Evolutionary conservation across 2,797 vertebrate species (phyloP).

Genomic region (Trachurus trachurus): DNA sequence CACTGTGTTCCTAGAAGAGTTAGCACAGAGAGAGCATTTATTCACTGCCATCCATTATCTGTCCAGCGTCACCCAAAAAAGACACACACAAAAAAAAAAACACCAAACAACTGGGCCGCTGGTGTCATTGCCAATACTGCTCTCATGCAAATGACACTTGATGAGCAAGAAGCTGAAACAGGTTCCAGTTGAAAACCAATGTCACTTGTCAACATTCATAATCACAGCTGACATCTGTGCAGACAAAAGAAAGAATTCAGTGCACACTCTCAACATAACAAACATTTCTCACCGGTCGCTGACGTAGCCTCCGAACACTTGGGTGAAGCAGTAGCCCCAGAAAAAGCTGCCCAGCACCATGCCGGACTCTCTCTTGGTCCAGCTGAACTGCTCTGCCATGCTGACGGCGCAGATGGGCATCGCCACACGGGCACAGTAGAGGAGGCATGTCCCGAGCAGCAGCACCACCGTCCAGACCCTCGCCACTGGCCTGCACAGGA

Average conservation of each 20-base stretch:
- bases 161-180: background rate
- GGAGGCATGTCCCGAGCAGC: conserved; percentile 94
- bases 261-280: background rate
- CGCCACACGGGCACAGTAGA: conserved; percentile 93
- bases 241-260: background rate
- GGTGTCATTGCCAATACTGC: conserved; percentile 4
- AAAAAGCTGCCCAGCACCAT: conserved; percentile 97
- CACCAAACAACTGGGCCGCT: background rate
- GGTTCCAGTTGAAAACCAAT: background rate
- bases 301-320: conserved; percentile 94
- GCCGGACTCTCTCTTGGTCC: conserved; percentile 95
- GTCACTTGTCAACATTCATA: background rate
- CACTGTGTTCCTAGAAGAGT: background rate
- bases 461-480: conserved; percentile 91
- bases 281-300: conserved; percentile 87
- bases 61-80: conserved; percentile 40
- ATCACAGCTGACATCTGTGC: no score
- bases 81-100: no score
- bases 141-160: background rate
- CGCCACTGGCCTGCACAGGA: conserved; percentile 84
- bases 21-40: conserved; percentile 7
- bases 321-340: conserved; percentile 98
- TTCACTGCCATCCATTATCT: conserved; percentile 1
- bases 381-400: conserved; percentile 92
- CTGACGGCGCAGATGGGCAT: conserved; percentile 93